phyloP scores from a whole-genome alignment of 2,113 vertebrate genomes.

The Cebidichthys violaceus region DNA sequence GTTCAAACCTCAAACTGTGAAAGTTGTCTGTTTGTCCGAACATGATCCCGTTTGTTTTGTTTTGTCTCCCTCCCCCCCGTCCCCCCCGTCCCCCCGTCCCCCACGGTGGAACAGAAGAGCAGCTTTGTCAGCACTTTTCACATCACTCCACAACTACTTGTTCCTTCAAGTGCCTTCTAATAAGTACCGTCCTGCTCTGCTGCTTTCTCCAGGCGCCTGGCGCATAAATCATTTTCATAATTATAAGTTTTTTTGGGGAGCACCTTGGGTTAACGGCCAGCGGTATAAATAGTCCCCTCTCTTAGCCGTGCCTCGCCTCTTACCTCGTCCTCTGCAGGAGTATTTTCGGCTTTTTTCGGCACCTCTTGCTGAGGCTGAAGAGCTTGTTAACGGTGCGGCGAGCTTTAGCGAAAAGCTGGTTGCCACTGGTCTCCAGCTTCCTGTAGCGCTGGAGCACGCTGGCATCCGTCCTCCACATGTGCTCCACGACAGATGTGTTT shows the following conservation, averaged over 20 bases:
- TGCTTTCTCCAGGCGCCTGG: slow-evolving; percentile 42
- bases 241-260: slow-evolving; percentile 69
- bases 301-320: slow-evolving; percentile 31
- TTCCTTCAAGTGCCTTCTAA: slow-evolving; percentile 67
- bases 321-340: slow-evolving; percentile 83
- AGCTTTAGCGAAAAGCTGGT: slow-evolving; percentile 81
- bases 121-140: slow-evolving; percentile 71
- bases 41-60: slow-evolving; percentile 35
- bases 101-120: slow-evolving; percentile 41
- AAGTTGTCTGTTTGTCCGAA: slow-evolving; percentile 21
- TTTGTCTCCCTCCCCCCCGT: slow-evolving; percentile 15
- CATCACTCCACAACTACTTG: slow-evolving; percentile 53
- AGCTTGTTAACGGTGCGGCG: slow-evolving; percentile 82
- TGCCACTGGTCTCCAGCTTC: slow-evolving; percentile 80
- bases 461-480: slow-evolving; percentile 82
- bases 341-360: slow-evolving; percentile 84
- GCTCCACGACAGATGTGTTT: slow-evolving; percentile 84
- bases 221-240: slow-evolving; percentile 76
- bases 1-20: slow-evolving; percentile 21
- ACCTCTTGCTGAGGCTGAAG: slow-evolving; percentile 87
- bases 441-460: slow-evolving; percentile 82
- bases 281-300: slow-evolving; percentile 52
- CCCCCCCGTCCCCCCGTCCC: too few relatives aligned
- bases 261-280: slow-evolving; percentile 61
- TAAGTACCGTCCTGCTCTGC: slow-evolving; percentile 66